A percentile compares a stretch with the other conserved stretches of the same genome.
phyloP scores from a whole-genome alignment of 2,113 vertebrate genomes.

The Clarias macrocephalus region DNA sequence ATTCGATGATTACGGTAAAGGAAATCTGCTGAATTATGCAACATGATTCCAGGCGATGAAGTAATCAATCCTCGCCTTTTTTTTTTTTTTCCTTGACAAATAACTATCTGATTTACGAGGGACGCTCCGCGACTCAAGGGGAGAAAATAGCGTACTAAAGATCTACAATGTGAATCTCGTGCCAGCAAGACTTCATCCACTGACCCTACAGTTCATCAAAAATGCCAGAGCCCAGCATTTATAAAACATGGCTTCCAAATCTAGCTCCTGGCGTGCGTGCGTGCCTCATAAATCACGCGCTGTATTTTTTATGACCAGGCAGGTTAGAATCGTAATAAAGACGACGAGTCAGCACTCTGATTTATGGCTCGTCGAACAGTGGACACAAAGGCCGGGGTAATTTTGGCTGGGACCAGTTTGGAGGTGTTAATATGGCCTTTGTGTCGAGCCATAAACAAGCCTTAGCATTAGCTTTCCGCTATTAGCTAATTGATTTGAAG shows the following conservation, averaged over 20 bases:
- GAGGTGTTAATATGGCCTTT: slow-evolving; percentile 39
- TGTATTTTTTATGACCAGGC: slow-evolving; percentile 75
- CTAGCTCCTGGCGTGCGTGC: slow-evolving; percentile 66
- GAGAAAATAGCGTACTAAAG: slow-evolving; percentile 45
- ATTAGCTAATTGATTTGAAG: slow-evolving; percentile 2
- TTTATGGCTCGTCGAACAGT: slow-evolving; percentile 57
- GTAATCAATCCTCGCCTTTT: slow-evolving; percentile 23
- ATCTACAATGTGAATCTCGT: slow-evolving; percentile 59
- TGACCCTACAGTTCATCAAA: slow-evolving; percentile 73
- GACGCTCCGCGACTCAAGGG: slow-evolving; percentile 39
- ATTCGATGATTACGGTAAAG: slow-evolving; percentile 13
- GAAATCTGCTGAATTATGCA: slow-evolving; percentile 28
- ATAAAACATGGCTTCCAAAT: slow-evolving; percentile 73
- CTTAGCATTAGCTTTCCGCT: slow-evolving; percentile 20
- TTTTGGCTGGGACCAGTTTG: slow-evolving; percentile 33
- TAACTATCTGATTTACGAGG: slow-evolving; percentile 26
- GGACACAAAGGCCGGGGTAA: slow-evolving; percentile 37
- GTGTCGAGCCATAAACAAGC: slow-evolving; percentile 4
- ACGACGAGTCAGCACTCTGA: slow-evolving; percentile 56
- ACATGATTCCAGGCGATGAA: slow-evolving; percentile 13
- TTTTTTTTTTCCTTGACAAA: slow-evolving; percentile 26
- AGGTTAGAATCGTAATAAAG: slow-evolving; percentile 62
- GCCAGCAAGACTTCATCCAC: slow-evolving; percentile 68
- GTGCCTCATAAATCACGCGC: slow-evolving; percentile 71
- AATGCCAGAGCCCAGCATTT: slow-evolving; percentile 65